phyloP scores from a whole-genome alignment of 1,140 invertebrate species.

The Telenomus remus region DNA sequence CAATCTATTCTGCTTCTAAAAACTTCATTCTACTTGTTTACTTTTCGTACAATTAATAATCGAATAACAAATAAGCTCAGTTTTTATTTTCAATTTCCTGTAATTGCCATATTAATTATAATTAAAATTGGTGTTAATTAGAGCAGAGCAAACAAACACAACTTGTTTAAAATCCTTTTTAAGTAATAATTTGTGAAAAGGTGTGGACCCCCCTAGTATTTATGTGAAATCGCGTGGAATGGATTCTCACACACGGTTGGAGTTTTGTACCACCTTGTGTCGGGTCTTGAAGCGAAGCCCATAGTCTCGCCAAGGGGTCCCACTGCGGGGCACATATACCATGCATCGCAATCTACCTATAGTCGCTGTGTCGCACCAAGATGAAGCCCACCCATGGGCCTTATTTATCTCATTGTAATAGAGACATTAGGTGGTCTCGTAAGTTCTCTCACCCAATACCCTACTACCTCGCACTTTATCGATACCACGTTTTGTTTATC shows the following conservation, averaged over 20 bases:
- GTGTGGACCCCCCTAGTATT: constrained; percentile 59
- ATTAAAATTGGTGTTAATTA: no score
- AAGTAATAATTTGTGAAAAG: constrained; percentile 9
- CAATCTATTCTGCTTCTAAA: background rate
- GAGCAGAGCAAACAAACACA: background rate
- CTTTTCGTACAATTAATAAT: no score
- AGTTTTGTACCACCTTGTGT: constrained; percentile 70
- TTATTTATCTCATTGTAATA: constrained; percentile 67
- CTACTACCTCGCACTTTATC: background rate
- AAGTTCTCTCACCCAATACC: constrained; percentile 9
- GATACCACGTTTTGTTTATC: no score
- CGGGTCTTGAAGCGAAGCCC: constrained; percentile 54
- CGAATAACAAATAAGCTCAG: no score
- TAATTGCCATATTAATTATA: no score
- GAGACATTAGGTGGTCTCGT: constrained; percentile 64
- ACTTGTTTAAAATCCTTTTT: background rate
- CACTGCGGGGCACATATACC: constrained; percentile 40
- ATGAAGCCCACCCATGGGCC: constrained; percentile 67
- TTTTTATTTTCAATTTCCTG: no score
- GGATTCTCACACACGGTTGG: constrained; percentile 73
- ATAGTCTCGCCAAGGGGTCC: constrained; percentile 51
- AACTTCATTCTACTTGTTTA: no score
- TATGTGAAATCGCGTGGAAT: constrained; percentile 72
- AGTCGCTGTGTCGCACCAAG: constrained; percentile 16
- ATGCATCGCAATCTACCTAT: constrained; percentile 17